Percentiles rank a stretch among this genome's conserved stretches.
These are phyloP conservation scores for Neodiprion fabricii DNA, from an alignment of 1,140 invertebrate species.

Conservation along the genomic window DNA sequence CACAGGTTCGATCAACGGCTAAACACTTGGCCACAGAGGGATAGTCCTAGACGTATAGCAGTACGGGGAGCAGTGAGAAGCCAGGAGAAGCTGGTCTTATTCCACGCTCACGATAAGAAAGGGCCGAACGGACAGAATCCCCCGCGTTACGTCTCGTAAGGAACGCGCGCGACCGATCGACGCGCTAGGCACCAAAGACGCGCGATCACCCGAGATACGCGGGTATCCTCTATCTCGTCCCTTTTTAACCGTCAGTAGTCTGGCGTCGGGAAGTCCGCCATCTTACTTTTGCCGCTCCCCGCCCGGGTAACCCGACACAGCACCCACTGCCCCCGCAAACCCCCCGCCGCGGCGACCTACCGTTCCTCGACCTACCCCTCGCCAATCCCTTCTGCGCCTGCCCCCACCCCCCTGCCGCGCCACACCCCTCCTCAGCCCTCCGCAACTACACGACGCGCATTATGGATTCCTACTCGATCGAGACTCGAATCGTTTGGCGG, in stretches of 20 bases:
- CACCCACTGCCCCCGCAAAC: conserved; percentile 34
- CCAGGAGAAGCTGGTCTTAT: not conserved
- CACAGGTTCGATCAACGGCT: not conserved
- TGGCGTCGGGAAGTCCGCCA: conserved; percentile 45
- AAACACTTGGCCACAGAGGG: not conserved
- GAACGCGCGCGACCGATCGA: conserved; percentile 1
- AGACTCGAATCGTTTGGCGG: conserved; percentile 2
- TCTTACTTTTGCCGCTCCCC: conserved; percentile 51
- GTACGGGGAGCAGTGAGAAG: not conserved
- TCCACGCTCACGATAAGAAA: not conserved
- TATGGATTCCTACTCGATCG: conserved; percentile 2
- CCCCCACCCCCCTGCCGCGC: conserved; percentile 23
- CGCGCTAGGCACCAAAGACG: not conserved
- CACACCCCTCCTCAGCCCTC: conserved; percentile 2
- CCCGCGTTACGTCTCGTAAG: not conserved
- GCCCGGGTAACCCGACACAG: conserved; percentile 43
- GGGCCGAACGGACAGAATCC: not conserved
- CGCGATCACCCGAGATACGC: not conserved
- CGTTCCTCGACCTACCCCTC: conserved; percentile 17
- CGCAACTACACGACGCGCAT: not conserved
- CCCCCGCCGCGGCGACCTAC: conserved; percentile 5
- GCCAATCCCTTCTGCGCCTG: conserved; percentile 21
- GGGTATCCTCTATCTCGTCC: conserved; percentile 12
- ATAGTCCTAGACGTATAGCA: not conserved
- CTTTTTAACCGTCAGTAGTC: conserved; percentile 30